Conservation (phyloP, 2,888 invertebrate species). For the Nipponacmea schrenckii region DNA sequence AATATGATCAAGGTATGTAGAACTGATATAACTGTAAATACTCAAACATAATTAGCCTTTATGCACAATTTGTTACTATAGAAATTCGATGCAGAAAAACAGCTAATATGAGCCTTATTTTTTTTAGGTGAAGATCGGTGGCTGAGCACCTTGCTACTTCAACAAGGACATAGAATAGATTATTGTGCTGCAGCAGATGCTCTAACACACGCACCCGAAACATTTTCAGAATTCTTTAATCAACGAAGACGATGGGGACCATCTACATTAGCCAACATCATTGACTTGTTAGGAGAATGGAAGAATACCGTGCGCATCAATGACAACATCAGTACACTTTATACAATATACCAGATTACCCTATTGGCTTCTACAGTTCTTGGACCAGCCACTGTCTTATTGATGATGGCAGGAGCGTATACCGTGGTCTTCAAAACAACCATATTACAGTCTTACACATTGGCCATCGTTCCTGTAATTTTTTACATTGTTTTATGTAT, state of each 20-base stretch:
- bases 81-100: background rate
- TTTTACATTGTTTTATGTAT: conserved; percentile 94
- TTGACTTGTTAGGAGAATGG: conserved; percentile 78
- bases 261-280: conserved; percentile 97
- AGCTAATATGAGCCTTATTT: background rate
- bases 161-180: conserved; percentile 97
- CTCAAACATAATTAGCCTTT: too few relatives aligned
- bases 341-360: conserved; percentile 56
- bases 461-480: conserved; percentile 90
- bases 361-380: conserved; percentile 52
- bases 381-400: conserved; percentile 57
- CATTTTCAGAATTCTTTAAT: conserved; percentile 81
- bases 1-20: conserved; percentile 87
- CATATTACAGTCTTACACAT: conserved; percentile 95
- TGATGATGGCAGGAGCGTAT: conserved; percentile 98
- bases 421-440: conserved; percentile 97
- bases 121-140: conserved; percentile 90
- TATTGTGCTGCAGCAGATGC: conserved; percentile 99
- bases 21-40: too few relatives aligned
- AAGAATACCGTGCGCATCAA: conserved; percentile 51
- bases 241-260: conserved; percentile 99
- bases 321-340: conserved; percentile 58
- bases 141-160: conserved; percentile 95
- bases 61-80: too few relatives aligned
- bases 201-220: conserved; percentile 95